Base-by-base conservation (phyloP, 2,113 vertebrate species). In the Hippocampus guttulatus region DNA sequence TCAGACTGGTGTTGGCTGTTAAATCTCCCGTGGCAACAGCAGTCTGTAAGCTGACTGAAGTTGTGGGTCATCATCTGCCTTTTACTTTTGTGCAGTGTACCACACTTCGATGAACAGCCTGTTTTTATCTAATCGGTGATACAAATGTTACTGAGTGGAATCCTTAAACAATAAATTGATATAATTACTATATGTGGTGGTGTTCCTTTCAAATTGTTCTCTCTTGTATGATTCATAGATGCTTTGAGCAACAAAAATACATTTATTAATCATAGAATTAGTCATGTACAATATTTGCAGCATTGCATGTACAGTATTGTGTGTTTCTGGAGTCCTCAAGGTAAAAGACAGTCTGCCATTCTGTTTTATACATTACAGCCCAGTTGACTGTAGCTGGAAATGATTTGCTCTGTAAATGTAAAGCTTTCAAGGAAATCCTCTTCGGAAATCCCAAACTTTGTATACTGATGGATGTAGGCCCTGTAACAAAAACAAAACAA, bases 1-100 rank as follows among this genome's bases (percentile, higher is more conserved):
- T 99, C 95, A 98, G 97, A 99, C 96, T 99, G 97, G 97, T 99
- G 97, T 99, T 99, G 97, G 96, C 96, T 95, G 93, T 94, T 94
- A 21, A 84, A 83, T 91, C 54, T 92, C 76, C 75, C 90, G 92
- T 90, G 95, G 95, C 97, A 94, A 95, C 97, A 97, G 90, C 93
- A 87, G 95, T 98, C 93, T 96, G 95, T 98, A 96, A 92, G 97
- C 97, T 98, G 95, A 92, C 96, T 95, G 96, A 98, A 95, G 95
- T 90, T 92, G 91, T 94, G 95, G 97, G 92, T 89, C 88, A 57
- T 16, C 70, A 74, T 76, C 87, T 69, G 27, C 25, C 15, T 18
- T 61, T 61, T 18, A 18, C 27, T 62, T 8, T 2, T 49, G 18
- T 67, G 0, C 9, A 23, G 0, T 52, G 4, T 1, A 27, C 63